Percentiles rank a stretch among this genome's conserved stretches.
These are phyloP conservation scores for Cladopsammia gracilis DNA, from an alignment of 64 coral and sea anemone genomes.

Conservation along the genomic window DNA sequence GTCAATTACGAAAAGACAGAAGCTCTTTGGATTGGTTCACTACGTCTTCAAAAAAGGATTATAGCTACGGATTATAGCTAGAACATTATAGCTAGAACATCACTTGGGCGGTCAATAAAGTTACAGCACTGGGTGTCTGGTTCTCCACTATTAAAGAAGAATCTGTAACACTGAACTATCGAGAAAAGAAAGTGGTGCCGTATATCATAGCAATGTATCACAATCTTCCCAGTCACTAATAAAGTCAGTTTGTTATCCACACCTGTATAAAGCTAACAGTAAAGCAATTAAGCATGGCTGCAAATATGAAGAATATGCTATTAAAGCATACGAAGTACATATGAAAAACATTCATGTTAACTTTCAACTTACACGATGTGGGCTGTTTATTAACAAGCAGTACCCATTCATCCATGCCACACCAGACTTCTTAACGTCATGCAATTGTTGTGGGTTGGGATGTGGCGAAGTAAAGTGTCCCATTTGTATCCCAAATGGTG, in stretches of 20 bases:
- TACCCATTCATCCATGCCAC: conserved; percentile 39
- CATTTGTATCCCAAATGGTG: conserved; percentile 37
- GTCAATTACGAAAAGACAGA: too few relatives aligned
- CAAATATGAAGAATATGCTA: conserved; percentile 43
- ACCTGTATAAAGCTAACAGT: conserved; percentile 39
- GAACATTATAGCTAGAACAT: too few relatives aligned
- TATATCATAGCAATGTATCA: neutral
- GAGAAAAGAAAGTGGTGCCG: conserved; percentile 39
- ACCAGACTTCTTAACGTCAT: too few relatives aligned
- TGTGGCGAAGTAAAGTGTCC: conserved; percentile 77
- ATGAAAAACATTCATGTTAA: conserved; percentile 42
- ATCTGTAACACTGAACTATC: too few relatives aligned
- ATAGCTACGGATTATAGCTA: too few relatives aligned
- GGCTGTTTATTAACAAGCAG: conserved; percentile 55
- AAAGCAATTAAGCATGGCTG: conserved; percentile 37
- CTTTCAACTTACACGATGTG: conserved; percentile 52
- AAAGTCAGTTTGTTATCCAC: conserved; percentile 30
- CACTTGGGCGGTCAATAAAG: too few relatives aligned
- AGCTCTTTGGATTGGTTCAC: too few relatives aligned
- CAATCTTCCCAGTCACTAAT: conserved; percentile 39
- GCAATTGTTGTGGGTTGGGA: too few relatives aligned
- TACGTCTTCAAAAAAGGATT: too few relatives aligned
- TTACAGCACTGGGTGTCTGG: too few relatives aligned
- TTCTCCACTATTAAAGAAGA: too few relatives aligned
- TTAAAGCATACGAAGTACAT: conserved; percentile 30